Conservation (phyloP, 2,888 invertebrate genomes). For the Synanthedon myopaeformis region DNA sequence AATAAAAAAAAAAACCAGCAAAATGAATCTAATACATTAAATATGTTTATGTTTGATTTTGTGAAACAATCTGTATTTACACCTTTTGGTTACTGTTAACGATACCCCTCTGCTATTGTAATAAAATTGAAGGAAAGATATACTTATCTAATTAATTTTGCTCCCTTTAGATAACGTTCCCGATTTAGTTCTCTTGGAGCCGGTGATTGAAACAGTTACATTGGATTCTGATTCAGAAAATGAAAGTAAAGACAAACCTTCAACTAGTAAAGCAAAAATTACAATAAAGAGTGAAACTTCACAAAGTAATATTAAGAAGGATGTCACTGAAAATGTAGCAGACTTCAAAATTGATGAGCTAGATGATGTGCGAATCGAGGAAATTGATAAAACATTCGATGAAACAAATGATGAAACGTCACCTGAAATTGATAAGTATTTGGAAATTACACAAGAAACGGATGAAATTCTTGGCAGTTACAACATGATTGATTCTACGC, state of each 20-base stretch:
- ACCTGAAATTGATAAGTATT: neutral
- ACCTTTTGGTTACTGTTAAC: too few species aligned
- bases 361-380: too few species aligned
- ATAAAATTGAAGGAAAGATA: too few species aligned
- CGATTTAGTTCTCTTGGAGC: conserved; percentile 39
- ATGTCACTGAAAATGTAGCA: neutral
- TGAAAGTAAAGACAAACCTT: conserved; percentile 6
- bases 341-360: neutral
- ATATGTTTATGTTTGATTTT: too few species aligned
- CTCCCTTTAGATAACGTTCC: conserved; percentile 26
- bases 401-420: neutral
- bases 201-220: conserved; percentile 41
- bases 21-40: too few species aligned
- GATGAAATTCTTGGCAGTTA: neutral
- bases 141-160: too few species aligned
- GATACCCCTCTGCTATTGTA: too few species aligned
- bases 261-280: neutral
- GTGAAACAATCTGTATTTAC: too few species aligned
- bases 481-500: neutral
- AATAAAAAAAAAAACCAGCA: too few species aligned
- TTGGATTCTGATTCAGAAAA: conserved; percentile 26
- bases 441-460: neutral
- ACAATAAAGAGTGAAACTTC: neutral
- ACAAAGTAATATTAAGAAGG: neutral
- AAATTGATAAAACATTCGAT: too few species aligned